These are phyloP conservation scores for Benthosema pterotum DNA, from an alignment of 2,797 vertebrate species.

Conservation along the genomic window DNA sequence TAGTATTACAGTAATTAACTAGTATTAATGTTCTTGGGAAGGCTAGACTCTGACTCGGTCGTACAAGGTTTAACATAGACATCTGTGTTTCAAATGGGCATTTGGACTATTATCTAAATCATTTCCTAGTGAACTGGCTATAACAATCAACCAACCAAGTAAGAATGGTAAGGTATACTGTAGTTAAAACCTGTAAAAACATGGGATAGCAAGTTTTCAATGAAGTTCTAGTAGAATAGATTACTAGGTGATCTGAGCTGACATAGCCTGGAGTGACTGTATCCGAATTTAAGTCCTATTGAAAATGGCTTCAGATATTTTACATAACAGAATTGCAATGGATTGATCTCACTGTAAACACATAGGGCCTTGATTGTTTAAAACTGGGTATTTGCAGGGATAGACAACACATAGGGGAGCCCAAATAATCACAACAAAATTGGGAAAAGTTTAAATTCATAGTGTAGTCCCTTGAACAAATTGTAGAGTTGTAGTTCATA, in stretches of 20 bases:
- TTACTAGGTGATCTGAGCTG: too few species aligned
- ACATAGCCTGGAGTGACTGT: neutral
- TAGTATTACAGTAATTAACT: too few species aligned
- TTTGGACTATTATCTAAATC: neutral
- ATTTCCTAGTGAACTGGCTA: neutral
- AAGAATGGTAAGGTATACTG: neutral
- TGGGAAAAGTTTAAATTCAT: too few species aligned
- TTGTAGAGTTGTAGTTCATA: too few species aligned
- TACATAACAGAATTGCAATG: neutral
- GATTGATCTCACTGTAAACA: neutral
- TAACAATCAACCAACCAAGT: neutral
- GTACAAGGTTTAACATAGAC: too few species aligned
- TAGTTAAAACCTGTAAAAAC: neutral
- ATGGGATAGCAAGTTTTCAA: neutral
- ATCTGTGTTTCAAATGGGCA: neutral
- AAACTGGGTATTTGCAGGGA: too few species aligned
- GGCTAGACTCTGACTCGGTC: too few species aligned
- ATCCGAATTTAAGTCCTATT: neutral
- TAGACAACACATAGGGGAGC: too few species aligned
- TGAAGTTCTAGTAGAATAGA: too few species aligned
- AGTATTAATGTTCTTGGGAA: too few species aligned
- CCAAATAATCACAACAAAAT: too few species aligned
- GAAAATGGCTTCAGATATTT: neutral
- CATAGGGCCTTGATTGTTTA: neutral
- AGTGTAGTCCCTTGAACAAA: too few species aligned